phyloP scores from a whole-genome alignment of 2,797 vertebrate species.

The Falco berigora region DNA sequence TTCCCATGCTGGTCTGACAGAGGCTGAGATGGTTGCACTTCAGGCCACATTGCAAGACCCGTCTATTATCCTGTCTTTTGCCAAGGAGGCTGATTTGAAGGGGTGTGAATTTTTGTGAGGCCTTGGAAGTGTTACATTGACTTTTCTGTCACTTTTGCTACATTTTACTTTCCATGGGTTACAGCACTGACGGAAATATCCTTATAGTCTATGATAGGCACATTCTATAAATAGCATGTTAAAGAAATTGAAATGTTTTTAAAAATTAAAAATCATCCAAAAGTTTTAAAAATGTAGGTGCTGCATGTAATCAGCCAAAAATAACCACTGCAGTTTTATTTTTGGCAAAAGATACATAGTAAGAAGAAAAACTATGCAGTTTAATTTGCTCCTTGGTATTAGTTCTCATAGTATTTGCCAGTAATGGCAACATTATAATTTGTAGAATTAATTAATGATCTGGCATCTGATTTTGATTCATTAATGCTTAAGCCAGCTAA shows the following conservation, averaged over 20 bases:
- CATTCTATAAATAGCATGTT: neutral
- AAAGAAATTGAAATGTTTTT: neutral
- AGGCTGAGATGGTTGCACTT: neutral
- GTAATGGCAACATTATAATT: constrained; percentile 64
- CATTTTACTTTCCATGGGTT: neutral
- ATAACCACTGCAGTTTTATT: neutral
- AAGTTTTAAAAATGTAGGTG: neutral
- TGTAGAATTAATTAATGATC: constrained; percentile 71
- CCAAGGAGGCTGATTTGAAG: constrained; percentile 30
- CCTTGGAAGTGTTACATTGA: constrained; percentile 29
- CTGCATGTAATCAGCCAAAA: neutral
- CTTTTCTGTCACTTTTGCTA: constrained; percentile 40
- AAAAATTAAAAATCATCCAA: neutral
- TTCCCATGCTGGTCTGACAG: neutral
- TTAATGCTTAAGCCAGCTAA: constrained; percentile 70
- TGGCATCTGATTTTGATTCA: constrained; percentile 70
- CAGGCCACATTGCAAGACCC: neutral
- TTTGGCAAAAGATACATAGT: neutral
- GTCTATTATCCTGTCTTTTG: neutral
- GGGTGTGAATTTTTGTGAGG: constrained; percentile 30
- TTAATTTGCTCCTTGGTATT: constrained; percentile 59
- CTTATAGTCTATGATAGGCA: constrained; percentile 17
- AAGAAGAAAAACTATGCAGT: constrained; percentile 22
- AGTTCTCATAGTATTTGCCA: constrained; percentile 42
- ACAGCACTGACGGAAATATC: constrained; percentile 10